A percentile compares a stretch with the other conserved stretches of the same genome.
Evolutionary conservation across 2,888 invertebrate species (phyloP).

Genomic region (Cheilosia urbana): DNA sequence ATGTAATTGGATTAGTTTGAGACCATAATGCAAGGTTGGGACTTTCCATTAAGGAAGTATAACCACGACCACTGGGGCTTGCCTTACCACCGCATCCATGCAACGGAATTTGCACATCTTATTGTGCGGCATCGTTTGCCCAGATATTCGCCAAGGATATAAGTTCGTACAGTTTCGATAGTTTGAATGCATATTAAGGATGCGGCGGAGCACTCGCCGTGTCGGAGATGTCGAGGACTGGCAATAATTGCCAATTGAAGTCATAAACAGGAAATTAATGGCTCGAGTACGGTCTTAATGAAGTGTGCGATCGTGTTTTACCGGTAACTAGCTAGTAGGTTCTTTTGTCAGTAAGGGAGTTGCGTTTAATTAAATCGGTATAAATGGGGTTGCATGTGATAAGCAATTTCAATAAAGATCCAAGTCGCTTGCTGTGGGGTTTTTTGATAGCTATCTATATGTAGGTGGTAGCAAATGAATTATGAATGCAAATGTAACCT

Average conservation of each 20-base stretch:
- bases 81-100: neutral
- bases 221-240: constrained; percentile 40
- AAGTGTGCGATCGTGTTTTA: constrained; percentile 59
- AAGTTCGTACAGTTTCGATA: constrained; percentile 23
- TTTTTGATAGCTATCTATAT: no score
- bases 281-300: constrained; percentile 68
- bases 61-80: constrained; percentile 48
- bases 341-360: neutral
- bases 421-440: no score
- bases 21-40: constrained; percentile 67
- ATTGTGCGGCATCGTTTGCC: constrained; percentile 9
- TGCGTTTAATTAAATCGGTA: constrained; percentile 1
- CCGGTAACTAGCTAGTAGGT: neutral
- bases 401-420: no score
- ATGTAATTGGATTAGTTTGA: constrained; percentile 75
- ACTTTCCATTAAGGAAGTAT: constrained; percentile 63
- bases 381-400: no score
- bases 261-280: constrained; percentile 75
- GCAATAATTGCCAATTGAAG: constrained; percentile 74
- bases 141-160: constrained; percentile 46
- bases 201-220: constrained; percentile 46
- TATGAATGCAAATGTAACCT: no score
- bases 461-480: no score
- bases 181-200: constrained; percentile 62
- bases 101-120: constrained; percentile 24